These are phyloP conservation scores for Capreolus pygargus DNA, from an alignment of 2,113 vertebrate genomes.

Conservation along the genomic window DNA sequence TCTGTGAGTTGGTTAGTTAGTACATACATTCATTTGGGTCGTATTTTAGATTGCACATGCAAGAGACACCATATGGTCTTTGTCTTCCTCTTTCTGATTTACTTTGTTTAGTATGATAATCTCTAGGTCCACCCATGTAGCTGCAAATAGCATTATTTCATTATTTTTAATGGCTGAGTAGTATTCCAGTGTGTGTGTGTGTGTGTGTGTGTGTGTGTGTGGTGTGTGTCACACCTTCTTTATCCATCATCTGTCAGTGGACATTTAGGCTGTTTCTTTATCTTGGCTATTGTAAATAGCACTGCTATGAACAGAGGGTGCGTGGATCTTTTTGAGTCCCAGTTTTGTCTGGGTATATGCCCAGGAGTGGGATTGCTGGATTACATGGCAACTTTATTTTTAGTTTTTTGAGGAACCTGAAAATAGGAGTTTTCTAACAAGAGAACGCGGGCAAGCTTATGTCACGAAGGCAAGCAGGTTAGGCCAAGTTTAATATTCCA, in stretches of 20 bases:
- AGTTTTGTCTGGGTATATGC: background rate
- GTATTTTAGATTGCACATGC: background rate
- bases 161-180: background rate
- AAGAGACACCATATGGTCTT: background rate
- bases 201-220: background rate
- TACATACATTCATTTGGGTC: background rate
- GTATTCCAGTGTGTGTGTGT: background rate
- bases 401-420: background rate
- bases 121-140: background rate
- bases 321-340: background rate
- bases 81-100: background rate
- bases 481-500: background rate
- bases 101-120: background rate
- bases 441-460: conserved; percentile 18
- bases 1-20: background rate
- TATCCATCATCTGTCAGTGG: background rate
- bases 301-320: background rate
- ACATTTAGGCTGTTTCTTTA: background rate
- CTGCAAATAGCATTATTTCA: background rate
- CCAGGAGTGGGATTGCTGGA: background rate
- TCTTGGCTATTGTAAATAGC: background rate
- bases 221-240: background rate
- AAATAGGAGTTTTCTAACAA: conserved; percentile 31
- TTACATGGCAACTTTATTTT: background rate
- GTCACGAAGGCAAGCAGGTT: background rate